Base-by-base conservation (phyloP, 1,140 invertebrate genomes). In the Aphidius ervi region DNA sequence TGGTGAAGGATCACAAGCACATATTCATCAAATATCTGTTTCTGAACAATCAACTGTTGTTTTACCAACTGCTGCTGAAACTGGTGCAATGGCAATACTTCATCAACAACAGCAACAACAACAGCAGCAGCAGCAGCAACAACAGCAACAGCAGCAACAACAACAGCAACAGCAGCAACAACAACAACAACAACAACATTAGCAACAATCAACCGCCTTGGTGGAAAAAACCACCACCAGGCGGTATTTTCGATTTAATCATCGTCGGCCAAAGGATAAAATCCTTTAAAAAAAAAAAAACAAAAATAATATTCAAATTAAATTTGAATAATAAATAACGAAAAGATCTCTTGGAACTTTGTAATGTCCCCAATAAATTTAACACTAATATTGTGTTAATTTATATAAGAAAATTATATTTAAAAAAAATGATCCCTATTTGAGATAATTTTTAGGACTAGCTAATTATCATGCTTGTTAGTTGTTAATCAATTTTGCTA, bases 31-130 rank as follows among this genome's bases (percentile, higher is more conserved):
- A 45, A 79, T 79, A 37, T 71, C 75, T 0, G 77, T 79, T 0
- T 75, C 73, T 41, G 76, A 80, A 62, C 74, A 77, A 7, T 81
- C 79, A 23, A 84, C 83, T 1, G 82, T 85, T 5, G 83, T 85
- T 10, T 71, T 84, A 56, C 83, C 83, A 9, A 75, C 83, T 9
- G 79, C 81, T 4, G 76, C 80, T 0, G 83, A 85, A 61, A 80
- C 79, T 7, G 78, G 76, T 20, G 77, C 79, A 7, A 80, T 80
- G 74, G 74, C 74, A 9, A 73, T 80, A 64, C 56, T 78, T 1
- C 78, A 79, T 65, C 77, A 79, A 64, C 77, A 73, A 43, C 71
- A 72, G 7, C 73, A 74, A 23, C 73, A 75, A 9, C 69, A 73
- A 5, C 71, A 74, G 2, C 73, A 76, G 7, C 74, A 77, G 1